phyloP scores from a whole-genome alignment of 2,113 vertebrate genomes.

The Piaya cayana region DNA sequence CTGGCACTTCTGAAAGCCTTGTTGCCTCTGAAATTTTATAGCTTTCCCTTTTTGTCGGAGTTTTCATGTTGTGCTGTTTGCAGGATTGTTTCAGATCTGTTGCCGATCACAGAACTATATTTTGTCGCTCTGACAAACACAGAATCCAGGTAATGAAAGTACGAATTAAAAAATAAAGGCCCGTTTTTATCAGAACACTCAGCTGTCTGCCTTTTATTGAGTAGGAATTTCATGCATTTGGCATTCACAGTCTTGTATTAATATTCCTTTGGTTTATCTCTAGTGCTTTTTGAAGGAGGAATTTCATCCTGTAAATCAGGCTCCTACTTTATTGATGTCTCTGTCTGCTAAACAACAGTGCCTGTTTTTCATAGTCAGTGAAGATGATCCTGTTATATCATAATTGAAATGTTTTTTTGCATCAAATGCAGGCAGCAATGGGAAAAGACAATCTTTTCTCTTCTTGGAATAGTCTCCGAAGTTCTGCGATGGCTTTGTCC shows the following conservation, averaged over 20 bases:
- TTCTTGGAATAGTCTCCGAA: constrained; percentile 2
- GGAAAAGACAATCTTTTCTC: background rate
- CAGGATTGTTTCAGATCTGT: constrained; percentile 35
- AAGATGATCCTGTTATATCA: background rate
- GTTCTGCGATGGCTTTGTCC: background rate
- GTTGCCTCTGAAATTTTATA: constrained; percentile 47
- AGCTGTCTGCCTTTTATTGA: constrained; percentile 51
- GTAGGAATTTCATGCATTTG: constrained; percentile 30
- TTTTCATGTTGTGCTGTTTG: constrained; percentile 17
- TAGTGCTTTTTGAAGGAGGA: background rate
- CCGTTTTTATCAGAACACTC: constrained; percentile 55
- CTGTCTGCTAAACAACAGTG: background rate
- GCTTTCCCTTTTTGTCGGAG: constrained; percentile 44
- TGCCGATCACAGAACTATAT: background rate
- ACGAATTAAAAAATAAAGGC: constrained; percentile 32
- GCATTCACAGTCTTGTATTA: background rate
- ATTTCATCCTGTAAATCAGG: constrained; percentile 17
- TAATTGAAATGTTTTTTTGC: background rate
- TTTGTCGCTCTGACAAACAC: constrained; percentile 19
- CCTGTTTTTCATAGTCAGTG: background rate
- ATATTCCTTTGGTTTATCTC: constrained; percentile 36
- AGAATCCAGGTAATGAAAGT: constrained; percentile 49
- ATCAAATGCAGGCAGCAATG: background rate
- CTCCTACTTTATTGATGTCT: background rate
- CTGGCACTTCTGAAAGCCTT: constrained; percentile 50